Base-by-base conservation (phyloP, 2,888 invertebrate species). In the Drosophila algonquin region DNA sequence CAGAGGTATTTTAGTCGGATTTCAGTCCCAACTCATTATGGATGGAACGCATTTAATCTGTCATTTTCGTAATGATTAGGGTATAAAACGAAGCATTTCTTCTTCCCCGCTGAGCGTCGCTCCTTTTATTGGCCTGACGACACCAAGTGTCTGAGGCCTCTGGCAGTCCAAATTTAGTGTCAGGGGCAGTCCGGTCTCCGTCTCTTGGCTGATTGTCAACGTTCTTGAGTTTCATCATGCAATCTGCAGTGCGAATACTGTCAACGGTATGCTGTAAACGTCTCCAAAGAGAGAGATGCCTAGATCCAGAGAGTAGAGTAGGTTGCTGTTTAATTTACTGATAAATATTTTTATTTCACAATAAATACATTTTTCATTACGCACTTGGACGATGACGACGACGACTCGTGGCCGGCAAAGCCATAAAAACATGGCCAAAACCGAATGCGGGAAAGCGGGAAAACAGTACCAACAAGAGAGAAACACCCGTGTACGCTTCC, bases 301-400 rank as follows among this genome's bases (percentile, higher is more conserved):
- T 40, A 67, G 71, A 69, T 53, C 40, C 27, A 30, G 52, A 54
- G 57, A 54, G 57, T 55, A 58, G 61, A 61, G 60, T 64, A 48
- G 51, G 64, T 61, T 50, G 54, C 73, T 85, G 72, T 79, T 89
- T 85, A 89, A 85, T 89, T 89, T 85, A 85, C 84, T 89, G 89
- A 89, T 85, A 85, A 89, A 87, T 81, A 81, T 85, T 87, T 86
- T 87, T 85, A 85, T 87, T 67, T 51, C 74, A 65, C 48, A 85
- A 87, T 85, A 85, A 85, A 89, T 76, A 73, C 74, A 73, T 70
- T 81, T 87, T 83, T 89, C 73, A 83, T 84, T 81, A 72, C 73
- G 80, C 76, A 81, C 86, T 81, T 80, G 78, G 54, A 47, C 62
- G 65, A 59, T 67, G 54, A 52, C 59, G 65, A 59, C 77, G 54